Conservation (phyloP, 2,888 invertebrate genomes). For the Melanchra persicariae region DNA sequence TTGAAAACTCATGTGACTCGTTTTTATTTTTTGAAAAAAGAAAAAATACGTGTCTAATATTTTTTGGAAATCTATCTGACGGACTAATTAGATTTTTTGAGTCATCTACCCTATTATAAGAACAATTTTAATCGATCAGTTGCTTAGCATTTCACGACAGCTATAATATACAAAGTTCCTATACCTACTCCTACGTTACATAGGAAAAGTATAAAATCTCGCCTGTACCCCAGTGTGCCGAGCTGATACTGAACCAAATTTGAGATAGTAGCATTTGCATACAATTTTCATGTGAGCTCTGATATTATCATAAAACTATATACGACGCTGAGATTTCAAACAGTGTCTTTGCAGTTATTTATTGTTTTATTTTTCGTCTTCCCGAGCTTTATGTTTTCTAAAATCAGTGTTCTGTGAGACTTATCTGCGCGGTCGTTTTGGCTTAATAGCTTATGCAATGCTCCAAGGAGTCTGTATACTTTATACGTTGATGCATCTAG, state of each 20-base stretch:
- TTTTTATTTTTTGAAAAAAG: too few species aligned
- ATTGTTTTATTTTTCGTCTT: constrained; percentile 48
- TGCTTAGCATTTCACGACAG: not conserved
- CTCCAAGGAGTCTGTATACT: constrained; percentile 39
- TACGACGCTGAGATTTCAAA: constrained; percentile 36
- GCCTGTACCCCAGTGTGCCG: not conserved
- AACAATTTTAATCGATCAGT: not conserved
- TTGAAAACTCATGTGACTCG: too few species aligned
- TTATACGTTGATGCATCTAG: constrained; percentile 42
- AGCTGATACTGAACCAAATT: constrained; percentile 48
- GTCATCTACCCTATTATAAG: too few species aligned
- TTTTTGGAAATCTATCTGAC: too few species aligned
- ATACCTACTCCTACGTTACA: too few species aligned
- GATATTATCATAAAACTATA: constrained; percentile 49
- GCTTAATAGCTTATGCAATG: constrained; percentile 58
- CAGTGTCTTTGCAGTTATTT: constrained; percentile 34
- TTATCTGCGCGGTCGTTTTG: constrained; percentile 36
- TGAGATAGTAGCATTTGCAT: constrained; percentile 60
- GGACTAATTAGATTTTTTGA: too few species aligned
- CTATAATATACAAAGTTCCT: too few species aligned
- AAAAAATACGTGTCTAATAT: too few species aligned
- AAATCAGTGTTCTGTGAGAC: constrained; percentile 36
- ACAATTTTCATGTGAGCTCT: constrained; percentile 48
- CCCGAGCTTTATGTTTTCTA: constrained; percentile 27
- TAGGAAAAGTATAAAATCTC: constrained; percentile 16